phyloP scores from a whole-genome alignment of 2,113 vertebrate species.

The Trichomycterus rosablanca region DNA sequence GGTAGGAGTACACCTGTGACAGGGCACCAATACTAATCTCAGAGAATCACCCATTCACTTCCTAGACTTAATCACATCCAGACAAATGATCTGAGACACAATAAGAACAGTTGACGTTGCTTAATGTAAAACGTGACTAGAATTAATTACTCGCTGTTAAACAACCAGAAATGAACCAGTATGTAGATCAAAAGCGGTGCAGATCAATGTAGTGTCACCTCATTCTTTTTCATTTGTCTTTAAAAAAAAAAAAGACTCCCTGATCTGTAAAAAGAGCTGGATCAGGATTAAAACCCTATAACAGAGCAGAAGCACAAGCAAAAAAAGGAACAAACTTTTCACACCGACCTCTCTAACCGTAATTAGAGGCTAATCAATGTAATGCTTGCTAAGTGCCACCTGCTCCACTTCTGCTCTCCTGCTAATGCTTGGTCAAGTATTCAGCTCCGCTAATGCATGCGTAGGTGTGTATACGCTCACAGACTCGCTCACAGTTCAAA shows the following conservation, averaged over 20 bases:
- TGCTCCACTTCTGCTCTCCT: background rate
- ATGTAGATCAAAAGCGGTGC: no score
- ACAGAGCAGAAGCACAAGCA: background rate
- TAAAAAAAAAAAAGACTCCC: constrained; percentile 3
- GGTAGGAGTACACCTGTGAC: no score
- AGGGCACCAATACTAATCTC: no score
- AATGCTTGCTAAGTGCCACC: constrained; percentile 14
- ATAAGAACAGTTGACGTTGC: no score
- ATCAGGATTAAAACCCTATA: background rate
- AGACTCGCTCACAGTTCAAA: background rate
- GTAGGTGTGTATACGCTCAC: background rate
- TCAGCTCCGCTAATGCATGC: background rate
- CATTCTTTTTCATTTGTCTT: no score
- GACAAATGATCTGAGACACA: no score
- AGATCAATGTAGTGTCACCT: no score
- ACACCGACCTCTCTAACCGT: background rate
- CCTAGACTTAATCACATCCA: no score
- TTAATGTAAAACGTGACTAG: no score
- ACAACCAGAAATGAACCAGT: no score
- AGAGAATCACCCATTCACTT: no score
- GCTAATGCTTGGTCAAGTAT: constrained; percentile 18
- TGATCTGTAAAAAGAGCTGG: background rate
- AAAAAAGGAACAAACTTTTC: background rate
- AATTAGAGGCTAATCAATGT: constrained; percentile 22
- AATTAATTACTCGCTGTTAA: no score